A percentile compares a stretch with the other conserved stretches of the same genome.
Conservation (phyloP, 2,888 invertebrate species). For the Eilema griseolum region DNA sequence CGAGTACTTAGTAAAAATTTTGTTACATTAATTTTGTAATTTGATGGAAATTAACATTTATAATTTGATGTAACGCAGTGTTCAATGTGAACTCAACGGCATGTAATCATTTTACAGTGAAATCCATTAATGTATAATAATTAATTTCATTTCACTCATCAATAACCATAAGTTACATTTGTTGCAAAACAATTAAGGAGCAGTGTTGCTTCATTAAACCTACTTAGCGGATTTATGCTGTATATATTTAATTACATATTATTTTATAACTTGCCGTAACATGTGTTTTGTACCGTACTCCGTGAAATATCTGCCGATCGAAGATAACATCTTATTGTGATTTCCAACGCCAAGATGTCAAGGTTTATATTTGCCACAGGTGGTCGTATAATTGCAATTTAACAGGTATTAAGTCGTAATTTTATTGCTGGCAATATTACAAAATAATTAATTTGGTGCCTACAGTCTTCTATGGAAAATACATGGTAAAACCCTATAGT, state of each 20-base stretch:
- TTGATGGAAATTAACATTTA: slow-evolving; percentile 17
- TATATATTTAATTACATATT: background rate
- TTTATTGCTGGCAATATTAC: slow-evolving; percentile 53
- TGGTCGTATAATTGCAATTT: slow-evolving; percentile 50
- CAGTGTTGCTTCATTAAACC: background rate
- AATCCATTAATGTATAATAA: background rate
- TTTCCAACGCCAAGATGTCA: slow-evolving; percentile 61
- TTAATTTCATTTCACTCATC: background rate
- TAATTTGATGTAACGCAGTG: slow-evolving; percentile 27
- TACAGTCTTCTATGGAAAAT: slow-evolving; percentile 26
- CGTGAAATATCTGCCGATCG: slow-evolving; percentile 39
- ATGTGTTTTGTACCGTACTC: slow-evolving; percentile 35
- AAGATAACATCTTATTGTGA: slow-evolving; percentile 41
- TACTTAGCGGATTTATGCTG: background rate
- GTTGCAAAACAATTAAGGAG: background rate
- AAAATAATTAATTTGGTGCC: slow-evolving; percentile 38
- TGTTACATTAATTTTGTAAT: too few relatives aligned
- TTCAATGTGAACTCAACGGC: too few relatives aligned
- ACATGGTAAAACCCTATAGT: background rate
- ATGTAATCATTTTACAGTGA: background rate
- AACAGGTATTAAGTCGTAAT: slow-evolving; percentile 56
- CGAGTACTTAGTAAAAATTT: too few relatives aligned
- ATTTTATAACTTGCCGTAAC: slow-evolving; percentile 22
- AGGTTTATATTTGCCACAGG: slow-evolving; percentile 52
- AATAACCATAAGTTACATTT: background rate